Conservation (phyloP, 2,113 vertebrate genomes). For the Neopipo cinnamomea region DNA sequence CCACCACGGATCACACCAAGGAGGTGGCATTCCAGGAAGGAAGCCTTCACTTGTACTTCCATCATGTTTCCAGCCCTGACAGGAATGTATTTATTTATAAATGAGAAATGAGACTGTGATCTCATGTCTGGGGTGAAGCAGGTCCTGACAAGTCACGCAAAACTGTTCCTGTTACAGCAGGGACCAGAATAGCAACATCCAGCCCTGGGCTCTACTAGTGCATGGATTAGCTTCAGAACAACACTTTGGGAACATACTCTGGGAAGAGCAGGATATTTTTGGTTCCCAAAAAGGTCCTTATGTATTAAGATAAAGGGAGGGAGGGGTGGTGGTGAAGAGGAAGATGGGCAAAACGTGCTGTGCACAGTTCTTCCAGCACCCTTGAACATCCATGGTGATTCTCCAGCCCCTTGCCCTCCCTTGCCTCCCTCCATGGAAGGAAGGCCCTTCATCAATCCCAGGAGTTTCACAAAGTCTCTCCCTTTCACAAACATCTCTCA, state of each 20-base stretch:
- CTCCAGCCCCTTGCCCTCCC: not conserved
- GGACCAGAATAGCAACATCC: not conserved
- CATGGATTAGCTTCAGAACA: not conserved
- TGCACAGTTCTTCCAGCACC: not conserved
- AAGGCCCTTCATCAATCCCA: not conserved
- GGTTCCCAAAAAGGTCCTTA: not conserved
- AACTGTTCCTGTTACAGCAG: not conserved
- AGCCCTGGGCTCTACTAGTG: accelerated
- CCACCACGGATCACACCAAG: accelerated
- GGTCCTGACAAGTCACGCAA: not conserved
- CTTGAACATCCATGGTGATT: accelerated
- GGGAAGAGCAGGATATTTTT: not conserved
- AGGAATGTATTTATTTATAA: not conserved
- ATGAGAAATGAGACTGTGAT: not conserved
- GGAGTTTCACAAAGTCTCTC: not conserved
- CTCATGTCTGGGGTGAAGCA: not conserved
- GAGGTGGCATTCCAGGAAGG: not conserved
- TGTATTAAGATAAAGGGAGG: not conserved
- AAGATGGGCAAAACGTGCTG: accelerated
- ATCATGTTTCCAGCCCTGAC: not conserved
- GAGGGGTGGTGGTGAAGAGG: not conserved
- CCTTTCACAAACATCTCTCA: not conserved
- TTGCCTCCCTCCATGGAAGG: accelerated
- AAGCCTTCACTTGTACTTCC: not conserved
- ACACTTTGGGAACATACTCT: not conserved